Conservation (phyloP, 2,888 invertebrate genomes). For the Salticus scenicus region DNA sequence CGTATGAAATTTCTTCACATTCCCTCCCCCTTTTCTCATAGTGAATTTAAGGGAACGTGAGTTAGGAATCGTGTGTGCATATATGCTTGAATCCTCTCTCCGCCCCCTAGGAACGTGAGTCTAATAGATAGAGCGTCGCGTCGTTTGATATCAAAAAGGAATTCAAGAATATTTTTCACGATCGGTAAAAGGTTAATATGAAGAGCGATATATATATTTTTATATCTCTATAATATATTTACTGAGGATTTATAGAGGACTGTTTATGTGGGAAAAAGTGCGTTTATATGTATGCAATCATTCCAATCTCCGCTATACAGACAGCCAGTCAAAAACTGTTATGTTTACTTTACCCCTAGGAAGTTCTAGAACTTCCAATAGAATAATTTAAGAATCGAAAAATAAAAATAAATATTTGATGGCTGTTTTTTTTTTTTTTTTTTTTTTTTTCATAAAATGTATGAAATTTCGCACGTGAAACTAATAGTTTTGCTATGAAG, state of each 20-base stretch:
- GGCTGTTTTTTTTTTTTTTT: too few species aligned
- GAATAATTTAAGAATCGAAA: not conserved
- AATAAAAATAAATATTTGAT: too few species aligned
- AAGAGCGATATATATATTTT: conserved; percentile 50
- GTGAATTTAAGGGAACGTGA: not conserved
- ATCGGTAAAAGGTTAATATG: conserved; percentile 46
- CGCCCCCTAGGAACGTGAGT: conserved; percentile 20
- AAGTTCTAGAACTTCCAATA: not conserved
- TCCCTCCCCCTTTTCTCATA: not conserved
- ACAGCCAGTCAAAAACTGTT: conserved; percentile 18
- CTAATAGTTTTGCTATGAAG: too few species aligned
- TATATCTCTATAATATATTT: conserved; percentile 63
- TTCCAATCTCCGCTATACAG: conserved; percentile 15
- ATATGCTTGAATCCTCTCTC: not conserved
- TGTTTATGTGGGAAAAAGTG: not conserved
- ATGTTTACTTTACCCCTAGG: conserved; percentile 33
- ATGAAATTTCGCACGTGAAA: too few species aligned
- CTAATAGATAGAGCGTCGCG: conserved; percentile 13
- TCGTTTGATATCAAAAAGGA: not conserved
- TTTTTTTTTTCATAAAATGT: too few species aligned
- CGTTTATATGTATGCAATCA: not conserved
- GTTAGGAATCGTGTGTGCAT: not conserved
- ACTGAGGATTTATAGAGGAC: conserved; percentile 23
- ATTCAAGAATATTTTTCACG: conserved; percentile 19
- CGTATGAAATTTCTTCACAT: conserved; percentile 24